These are phyloP conservation scores for Sapajus apella DNA, from an alignment of 2,113 vertebrate species.

Conservation along the genomic window DNA sequence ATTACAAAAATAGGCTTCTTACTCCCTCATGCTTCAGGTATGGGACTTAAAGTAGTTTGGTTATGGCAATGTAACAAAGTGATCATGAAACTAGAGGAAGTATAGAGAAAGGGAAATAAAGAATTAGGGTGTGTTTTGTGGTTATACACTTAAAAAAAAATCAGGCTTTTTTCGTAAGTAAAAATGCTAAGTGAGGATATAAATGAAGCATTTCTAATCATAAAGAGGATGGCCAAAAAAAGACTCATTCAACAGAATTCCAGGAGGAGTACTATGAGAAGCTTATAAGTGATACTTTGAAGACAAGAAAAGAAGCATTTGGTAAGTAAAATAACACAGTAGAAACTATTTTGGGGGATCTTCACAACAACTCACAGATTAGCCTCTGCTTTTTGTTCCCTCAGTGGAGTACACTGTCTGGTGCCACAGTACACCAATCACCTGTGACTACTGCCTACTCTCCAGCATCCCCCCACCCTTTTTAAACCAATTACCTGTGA, in stretches of 20 bases:
- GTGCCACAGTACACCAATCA: not conserved
- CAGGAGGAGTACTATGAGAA: not conserved
- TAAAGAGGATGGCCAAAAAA: not conserved
- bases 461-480: not conserved
- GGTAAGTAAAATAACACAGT: not conserved
- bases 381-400: not conserved
- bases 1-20: not conserved
- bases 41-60: not conserved
- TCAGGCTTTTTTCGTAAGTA: not conserved
- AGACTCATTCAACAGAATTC: not conserved
- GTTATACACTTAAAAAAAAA: not conserved
- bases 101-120: not conserved
- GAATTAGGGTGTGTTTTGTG: not conserved
- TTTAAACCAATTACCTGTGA: not conserved
- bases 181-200: not conserved
- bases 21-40: not conserved
- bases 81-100: not conserved
- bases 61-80: not conserved
- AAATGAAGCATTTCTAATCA: not conserved
- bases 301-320: not conserved
- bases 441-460: not conserved
- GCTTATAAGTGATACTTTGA: not conserved
- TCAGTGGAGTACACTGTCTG: not conserved
- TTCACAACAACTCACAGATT: not conserved
- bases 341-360: not conserved